Percentiles rank a stretch among this genome's conserved stretches.
Evolutionary conservation across 2,113 vertebrate species (phyloP).

Genomic region (Carassius auratus): DNA sequence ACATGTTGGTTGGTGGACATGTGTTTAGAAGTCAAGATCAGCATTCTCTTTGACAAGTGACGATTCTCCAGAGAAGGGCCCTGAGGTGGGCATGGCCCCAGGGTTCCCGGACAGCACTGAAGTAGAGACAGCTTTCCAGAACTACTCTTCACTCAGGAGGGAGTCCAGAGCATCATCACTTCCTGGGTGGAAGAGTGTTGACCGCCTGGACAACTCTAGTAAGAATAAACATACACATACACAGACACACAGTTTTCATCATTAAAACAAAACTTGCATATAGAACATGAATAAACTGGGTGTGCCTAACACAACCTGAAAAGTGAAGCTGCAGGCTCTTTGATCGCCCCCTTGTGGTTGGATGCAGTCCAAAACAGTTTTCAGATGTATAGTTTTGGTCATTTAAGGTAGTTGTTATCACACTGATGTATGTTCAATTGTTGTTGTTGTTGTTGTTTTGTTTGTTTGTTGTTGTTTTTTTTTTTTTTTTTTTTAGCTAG

Average conservation of each 20-base stretch:
- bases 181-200: conserved; percentile 85
- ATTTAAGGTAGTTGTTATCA: no score
- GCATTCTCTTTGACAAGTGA: conserved; percentile 66
- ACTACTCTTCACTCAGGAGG: conserved; percentile 74
- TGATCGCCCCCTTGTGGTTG: no score
- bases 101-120: conserved; percentile 40
- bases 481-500: no score
- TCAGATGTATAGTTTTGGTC: no score
- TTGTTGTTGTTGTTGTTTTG: no score
- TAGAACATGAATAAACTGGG: neutral
- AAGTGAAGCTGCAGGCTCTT: no score
- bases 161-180: conserved; percentile 77
- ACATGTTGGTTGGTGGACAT: conserved; percentile 27
- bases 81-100: conserved; percentile 40
- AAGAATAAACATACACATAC: conserved; percentile 61
- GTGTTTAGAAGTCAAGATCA: conserved; percentile 70
- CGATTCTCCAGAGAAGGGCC: conserved; percentile 49
- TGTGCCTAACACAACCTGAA: no score
- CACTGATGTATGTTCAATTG: no score
- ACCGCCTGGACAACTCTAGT: conserved; percentile 86
- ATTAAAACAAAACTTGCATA: neutral
- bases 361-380: no score
- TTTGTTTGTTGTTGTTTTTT: no score
- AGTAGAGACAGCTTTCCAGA: conserved; percentile 71
- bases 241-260: neutral